Conservation (phyloP, 2,888 invertebrate genomes). For the Belgica antarctica region DNA sequence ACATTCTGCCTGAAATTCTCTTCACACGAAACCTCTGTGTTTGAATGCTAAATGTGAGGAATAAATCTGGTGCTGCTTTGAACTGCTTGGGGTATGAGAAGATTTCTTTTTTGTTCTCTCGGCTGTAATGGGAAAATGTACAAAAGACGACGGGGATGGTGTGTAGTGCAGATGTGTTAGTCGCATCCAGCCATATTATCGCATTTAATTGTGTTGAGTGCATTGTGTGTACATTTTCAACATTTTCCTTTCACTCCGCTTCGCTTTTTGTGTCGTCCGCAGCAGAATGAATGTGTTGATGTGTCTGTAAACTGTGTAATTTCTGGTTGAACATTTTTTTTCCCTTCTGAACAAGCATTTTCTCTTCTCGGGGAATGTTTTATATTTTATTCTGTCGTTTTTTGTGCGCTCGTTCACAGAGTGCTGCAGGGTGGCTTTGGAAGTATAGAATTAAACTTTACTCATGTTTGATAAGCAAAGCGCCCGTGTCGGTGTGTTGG, state of each 20-base stretch:
- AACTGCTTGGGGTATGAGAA: neutral
- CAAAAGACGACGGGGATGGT: neutral
- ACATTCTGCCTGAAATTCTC: neutral
- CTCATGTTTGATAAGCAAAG: conserved; percentile 33
- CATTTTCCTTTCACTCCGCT: neutral
- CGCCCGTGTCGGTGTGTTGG: conserved; percentile 13
- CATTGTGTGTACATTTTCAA: conserved; percentile 28
- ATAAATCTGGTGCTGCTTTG: conserved; percentile 18
- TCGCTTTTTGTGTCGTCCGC: neutral
- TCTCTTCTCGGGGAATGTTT: no score
- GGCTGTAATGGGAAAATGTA: neutral
- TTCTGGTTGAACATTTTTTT: neutral
- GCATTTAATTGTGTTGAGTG: conserved; percentile 28
- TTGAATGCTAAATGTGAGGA: conserved; percentile 33
- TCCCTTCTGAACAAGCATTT: no score
- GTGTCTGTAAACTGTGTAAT: conserved; percentile 42
- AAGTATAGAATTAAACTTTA: neutral
- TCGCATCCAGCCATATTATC: conserved; percentile 38
- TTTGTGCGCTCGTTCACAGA: no score
- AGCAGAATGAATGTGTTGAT: conserved; percentile 36
- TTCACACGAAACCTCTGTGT: conserved; percentile 24
- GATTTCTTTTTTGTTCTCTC: neutral
- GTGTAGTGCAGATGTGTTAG: conserved; percentile 8
- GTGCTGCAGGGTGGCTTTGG: neutral
- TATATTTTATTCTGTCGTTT: no score